Base-by-base conservation (phyloP, 2,888 invertebrate genomes). In the Lithophane leautieri region DNA sequence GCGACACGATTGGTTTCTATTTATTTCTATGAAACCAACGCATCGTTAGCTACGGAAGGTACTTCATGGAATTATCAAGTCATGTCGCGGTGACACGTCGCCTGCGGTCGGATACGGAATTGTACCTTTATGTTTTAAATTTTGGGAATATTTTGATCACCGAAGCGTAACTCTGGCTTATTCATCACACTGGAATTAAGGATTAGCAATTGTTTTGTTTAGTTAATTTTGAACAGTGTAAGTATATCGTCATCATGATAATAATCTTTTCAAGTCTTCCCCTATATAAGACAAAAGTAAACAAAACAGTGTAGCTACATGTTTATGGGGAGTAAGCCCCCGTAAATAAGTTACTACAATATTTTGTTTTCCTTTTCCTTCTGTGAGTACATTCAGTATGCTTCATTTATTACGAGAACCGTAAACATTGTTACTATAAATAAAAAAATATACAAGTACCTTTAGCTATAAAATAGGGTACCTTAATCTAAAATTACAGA, bases 401-500 rank as follows among this genome's bases (percentile, higher is more conserved):
- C 28, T 58, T 47, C 4, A 70, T n/a, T n/a, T 80, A 54, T 60
- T 54, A 68, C 25, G 54, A 44, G 61, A 34, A 25, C 19, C 60
- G 25, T 72, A 77, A 81, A 77, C n/a, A 77, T 28, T n/a, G 22
- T 34, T 12, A 50, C 52, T 25, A 47, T 85, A 85, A 74, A 68
- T 75, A 73, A 76, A 74, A 79, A 54, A 84, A 67, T 75, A 78
- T 40, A 54, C 34, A 58, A 74, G 75, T 60, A 56, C 66, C 40
- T 61, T 42, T n/a, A n/a, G 72, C 79, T 74, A 82, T 73, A 80
- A 86, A 82, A 82, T 47, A 72, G 62, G 70, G 25, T 47, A 68
- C 74, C 75, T 77, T 86, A 76, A 86, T 86, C 76, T 78, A 77
- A 86, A 84, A 84, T 84, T 80, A 76, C 80, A 77, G 73, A 50